Evolutionary conservation across 2,888 invertebrate species (phyloP).

Genomic region (Mythimna vitellina): DNA sequence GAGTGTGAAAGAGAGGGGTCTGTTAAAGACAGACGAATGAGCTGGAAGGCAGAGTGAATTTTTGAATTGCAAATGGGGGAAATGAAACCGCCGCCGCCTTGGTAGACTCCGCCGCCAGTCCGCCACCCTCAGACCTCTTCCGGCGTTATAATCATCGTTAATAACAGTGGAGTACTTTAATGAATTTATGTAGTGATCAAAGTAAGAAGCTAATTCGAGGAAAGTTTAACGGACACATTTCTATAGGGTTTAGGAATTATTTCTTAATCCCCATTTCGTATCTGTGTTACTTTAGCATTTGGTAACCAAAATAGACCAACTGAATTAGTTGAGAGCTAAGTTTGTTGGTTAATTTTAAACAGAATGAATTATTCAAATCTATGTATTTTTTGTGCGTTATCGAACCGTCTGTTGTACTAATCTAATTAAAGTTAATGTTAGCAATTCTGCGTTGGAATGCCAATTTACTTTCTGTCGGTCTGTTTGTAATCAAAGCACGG

Average conservation of each 20-base stretch:
- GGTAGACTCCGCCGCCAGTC: slow-evolving; percentile 75
- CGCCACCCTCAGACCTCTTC: slow-evolving; percentile 79
- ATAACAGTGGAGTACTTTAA: slow-evolving; percentile 86
- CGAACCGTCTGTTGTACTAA: slow-evolving; percentile 31
- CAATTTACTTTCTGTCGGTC: slow-evolving; percentile 31
- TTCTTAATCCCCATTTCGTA: slow-evolving; percentile 63
- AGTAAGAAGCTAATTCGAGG: slow-evolving; percentile 76
- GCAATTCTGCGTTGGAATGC: slow-evolving; percentile 31
- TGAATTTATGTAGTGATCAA: slow-evolving; percentile 86
- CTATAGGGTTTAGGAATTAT: slow-evolving; percentile 44
- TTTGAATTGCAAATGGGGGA: slow-evolving; percentile 90
- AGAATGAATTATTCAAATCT: slow-evolving; percentile 53
- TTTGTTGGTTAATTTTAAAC: slow-evolving; percentile 40
- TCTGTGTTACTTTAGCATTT: slow-evolving; percentile 64
- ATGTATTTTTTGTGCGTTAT: slow-evolving; percentile 42
- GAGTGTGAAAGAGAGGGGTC: slow-evolving; percentile 72
- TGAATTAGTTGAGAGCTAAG: slow-evolving; percentile 61
- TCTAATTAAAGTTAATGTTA: slow-evolving; percentile 45
- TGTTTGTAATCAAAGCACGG: slow-evolving; percentile 33
- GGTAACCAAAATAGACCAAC: slow-evolving; percentile 67
- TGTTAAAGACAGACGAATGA: slow-evolving; percentile 70
- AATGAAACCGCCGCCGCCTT: slow-evolving; percentile 84
- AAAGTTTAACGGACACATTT: slow-evolving; percentile 48
- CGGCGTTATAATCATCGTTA: slow-evolving; percentile 87
- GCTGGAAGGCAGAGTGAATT: slow-evolving; percentile 81